Evolutionary conservation across 2,797 vertebrate genomes (phyloP), one percentile per base, ranked within the genome.

Genomic region (Bryconaethiops microstoma): DNA sequence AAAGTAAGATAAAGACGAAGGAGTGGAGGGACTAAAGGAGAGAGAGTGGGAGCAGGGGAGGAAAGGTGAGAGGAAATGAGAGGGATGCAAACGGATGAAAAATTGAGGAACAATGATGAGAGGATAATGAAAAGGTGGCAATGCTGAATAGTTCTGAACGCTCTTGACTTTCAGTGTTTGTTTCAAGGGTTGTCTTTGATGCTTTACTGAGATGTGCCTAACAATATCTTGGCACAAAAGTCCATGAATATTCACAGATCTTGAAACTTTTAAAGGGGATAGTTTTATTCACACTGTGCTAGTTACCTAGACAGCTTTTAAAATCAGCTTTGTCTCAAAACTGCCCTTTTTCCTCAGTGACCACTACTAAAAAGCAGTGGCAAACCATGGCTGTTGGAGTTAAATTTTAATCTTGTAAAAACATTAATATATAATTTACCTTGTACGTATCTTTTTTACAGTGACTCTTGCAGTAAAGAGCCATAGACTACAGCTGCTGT

Each of bases 71-170:
- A 75, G 17, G 8, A 13, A 64, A 17, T 40, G 50, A 67, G 55
- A 79, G n/a, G 21, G 54, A 70, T 64, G 72, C 52, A 67, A 35
- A 76, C 17, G 72, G 70, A 52, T 52, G 78, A 75, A 68, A 74
- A 54, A 40, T 57, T 7, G 69, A 67, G 35, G 48, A 48, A 62
- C 23, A 39, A 19, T 50, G 78, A 71, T 70, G 80, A 78, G 23
- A 79, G 64, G 78, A 83, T 78, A 55, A 54, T 82, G 80, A 84
- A 84, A 67, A 83, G 76, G 85, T 21, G 81, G 29, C 35, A 59
- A 19, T 54, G n/a, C 70, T 9, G 48, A 80, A 63, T 35, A 25
- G 16, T 17, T 69, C 40, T 55, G 5, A 71, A 57, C 67, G 19
- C 40, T n/a, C 35, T 25, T 45, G 68, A 52, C 55, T 77, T 77